These are phyloP conservation scores for Callosobruchus maculatus DNA, from an alignment of 2,888 invertebrate species.

Conservation along the genomic window DNA sequence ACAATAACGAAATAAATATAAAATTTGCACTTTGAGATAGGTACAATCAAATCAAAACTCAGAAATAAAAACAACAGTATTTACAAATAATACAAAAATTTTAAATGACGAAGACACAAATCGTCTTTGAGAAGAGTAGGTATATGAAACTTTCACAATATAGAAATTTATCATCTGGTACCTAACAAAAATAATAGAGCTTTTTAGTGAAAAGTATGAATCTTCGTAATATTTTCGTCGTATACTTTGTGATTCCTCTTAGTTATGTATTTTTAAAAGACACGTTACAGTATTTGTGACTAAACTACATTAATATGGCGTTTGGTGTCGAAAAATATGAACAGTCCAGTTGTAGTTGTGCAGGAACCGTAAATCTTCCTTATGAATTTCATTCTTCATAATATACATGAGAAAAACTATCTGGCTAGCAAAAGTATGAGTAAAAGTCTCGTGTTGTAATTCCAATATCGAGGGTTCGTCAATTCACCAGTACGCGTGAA, in stretches of 20 bases:
- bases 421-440: no score
- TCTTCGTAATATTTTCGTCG: background rate
- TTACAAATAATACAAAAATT: conserved; percentile 21
- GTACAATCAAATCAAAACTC: conserved; percentile 12
- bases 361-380: no score
- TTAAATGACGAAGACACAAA: background rate
- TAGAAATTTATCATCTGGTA: background rate
- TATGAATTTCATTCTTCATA: no score
- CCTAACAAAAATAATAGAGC: background rate
- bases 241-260: background rate
- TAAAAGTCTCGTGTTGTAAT: no score
- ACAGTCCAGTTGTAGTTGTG: no score
- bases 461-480: no score
- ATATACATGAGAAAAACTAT: no score
- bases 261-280: background rate
- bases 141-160: background rate
- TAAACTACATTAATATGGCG: background rate
- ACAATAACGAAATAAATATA: conserved; percentile 29
- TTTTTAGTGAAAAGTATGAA: background rate
- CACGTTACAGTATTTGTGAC: background rate
- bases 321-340: background rate
- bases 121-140: background rate
- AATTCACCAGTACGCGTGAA: no score
- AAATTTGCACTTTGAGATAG: background rate
- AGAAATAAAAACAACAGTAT: conserved; percentile 22